Percentiles rank a stretch among this genome's conserved stretches.
phyloP scores from a whole-genome alignment of 2,113 vertebrate species.

The Carassius carassius region DNA sequence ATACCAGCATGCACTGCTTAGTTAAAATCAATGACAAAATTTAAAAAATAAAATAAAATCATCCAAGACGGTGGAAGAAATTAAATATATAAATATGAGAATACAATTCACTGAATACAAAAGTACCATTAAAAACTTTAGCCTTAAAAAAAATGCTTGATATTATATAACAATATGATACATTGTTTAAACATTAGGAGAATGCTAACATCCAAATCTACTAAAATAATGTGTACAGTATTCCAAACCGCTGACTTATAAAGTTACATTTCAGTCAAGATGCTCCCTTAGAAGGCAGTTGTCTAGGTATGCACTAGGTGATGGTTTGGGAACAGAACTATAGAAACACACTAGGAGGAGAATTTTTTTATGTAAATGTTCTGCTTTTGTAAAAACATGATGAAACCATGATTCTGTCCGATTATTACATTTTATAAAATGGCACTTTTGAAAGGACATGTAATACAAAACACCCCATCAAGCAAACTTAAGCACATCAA shows the following conservation, averaged over 20 bases:
- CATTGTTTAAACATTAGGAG: too few species aligned
- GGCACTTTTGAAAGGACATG: background rate
- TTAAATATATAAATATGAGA: too few species aligned
- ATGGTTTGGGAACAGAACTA: background rate
- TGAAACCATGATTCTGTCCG: too few species aligned
- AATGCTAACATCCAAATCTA: too few species aligned
- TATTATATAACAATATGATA: too few species aligned
- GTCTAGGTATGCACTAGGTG: background rate
- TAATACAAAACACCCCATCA: background rate
- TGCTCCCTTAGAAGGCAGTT: background rate
- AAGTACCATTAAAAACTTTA: too few species aligned
- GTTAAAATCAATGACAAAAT: too few species aligned
- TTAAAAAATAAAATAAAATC: too few species aligned
- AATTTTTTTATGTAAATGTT: background rate
- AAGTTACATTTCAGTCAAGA: background rate
- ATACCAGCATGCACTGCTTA: too few species aligned
- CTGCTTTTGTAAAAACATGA: background rate
- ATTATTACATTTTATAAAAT: background rate
- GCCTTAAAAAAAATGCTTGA: too few species aligned
- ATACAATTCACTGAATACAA: too few species aligned
- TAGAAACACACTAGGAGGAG: background rate
- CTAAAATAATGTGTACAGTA: background rate
- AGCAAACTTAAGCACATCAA: slow-evolving; percentile 22
- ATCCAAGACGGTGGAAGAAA: too few species aligned
- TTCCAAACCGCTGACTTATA: background rate